phyloP scores from a whole-genome alignment of 1,140 invertebrate genomes.

The Metopolophium dirhodum region DNA sequence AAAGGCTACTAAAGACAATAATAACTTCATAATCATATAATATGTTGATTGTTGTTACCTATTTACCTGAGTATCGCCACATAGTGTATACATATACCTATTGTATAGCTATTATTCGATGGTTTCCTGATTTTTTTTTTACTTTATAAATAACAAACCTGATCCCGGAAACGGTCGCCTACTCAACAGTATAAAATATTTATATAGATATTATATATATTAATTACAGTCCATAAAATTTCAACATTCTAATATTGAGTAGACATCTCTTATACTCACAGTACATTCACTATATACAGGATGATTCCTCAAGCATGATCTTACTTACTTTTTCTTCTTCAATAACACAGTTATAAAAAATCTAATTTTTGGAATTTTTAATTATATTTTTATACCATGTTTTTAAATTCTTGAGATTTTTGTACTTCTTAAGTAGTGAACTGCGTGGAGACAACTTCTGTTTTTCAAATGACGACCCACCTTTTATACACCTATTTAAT shows the following conservation, averaged over 20 bases:
- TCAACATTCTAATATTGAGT: neutral
- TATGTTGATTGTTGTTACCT: too few relatives aligned
- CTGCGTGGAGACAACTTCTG: too few relatives aligned
- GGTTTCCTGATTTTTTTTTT: neutral
- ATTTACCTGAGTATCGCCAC: neutral
- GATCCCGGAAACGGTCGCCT: neutral
- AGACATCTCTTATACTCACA: neutral
- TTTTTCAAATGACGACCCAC: too few relatives aligned
- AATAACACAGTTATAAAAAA: too few relatives aligned
- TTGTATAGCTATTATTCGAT: neutral
- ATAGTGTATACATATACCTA: too few relatives aligned
- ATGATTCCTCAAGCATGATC: too few relatives aligned
- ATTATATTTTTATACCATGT: too few relatives aligned
- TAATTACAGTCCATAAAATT: neutral
- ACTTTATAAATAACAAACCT: neutral
- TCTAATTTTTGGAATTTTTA: too few relatives aligned
- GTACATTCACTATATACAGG: neutral
- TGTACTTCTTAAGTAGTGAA: too few relatives aligned
- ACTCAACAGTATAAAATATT: neutral
- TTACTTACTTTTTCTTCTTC: too few relatives aligned
- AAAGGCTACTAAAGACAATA: neutral
- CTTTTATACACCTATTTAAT: too few relatives aligned
- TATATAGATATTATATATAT: neutral
- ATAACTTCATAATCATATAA: neutral
- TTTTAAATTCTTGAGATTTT: too few relatives aligned